These are phyloP conservation scores for Cettia cetti DNA, from an alignment of 2,113 vertebrate genomes.

Conservation along the genomic window DNA sequence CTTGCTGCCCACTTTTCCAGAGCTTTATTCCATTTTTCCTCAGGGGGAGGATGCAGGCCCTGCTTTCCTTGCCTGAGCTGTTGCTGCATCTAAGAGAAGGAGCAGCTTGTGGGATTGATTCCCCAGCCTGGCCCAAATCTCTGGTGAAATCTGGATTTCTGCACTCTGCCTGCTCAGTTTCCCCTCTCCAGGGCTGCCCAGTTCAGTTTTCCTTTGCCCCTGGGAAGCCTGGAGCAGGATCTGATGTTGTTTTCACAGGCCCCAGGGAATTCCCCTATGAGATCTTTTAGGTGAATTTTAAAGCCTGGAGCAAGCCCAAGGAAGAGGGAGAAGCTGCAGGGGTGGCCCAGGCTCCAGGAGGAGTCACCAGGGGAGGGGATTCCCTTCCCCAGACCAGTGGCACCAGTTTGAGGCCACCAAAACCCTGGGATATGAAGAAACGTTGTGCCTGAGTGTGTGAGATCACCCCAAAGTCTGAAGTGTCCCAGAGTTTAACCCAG, in stretches of 20 bases:
- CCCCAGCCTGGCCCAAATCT: background rate
- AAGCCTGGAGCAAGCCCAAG: rapidly evolving
- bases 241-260: background rate
- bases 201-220: background rate
- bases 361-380: rapidly evolving
- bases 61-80: background rate
- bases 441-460: background rate
- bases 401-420: background rate
- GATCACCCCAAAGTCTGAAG: background rate
- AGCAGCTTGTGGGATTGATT: background rate
- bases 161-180: background rate
- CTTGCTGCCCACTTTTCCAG: background rate
- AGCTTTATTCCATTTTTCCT: background rate
- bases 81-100: background rate
- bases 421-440: background rate
- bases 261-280: background rate
- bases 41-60: background rate
- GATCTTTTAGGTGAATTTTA: background rate
- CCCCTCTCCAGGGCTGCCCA: background rate
- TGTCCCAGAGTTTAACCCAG: background rate
- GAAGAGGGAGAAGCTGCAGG: background rate
- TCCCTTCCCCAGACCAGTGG: background rate
- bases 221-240: background rate
- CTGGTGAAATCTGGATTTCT: background rate
- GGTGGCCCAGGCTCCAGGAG: background rate